Evolutionary conservation across 2,888 invertebrate genomes (phyloP).

Genomic region (Drosophila subsilvestris): DNA sequence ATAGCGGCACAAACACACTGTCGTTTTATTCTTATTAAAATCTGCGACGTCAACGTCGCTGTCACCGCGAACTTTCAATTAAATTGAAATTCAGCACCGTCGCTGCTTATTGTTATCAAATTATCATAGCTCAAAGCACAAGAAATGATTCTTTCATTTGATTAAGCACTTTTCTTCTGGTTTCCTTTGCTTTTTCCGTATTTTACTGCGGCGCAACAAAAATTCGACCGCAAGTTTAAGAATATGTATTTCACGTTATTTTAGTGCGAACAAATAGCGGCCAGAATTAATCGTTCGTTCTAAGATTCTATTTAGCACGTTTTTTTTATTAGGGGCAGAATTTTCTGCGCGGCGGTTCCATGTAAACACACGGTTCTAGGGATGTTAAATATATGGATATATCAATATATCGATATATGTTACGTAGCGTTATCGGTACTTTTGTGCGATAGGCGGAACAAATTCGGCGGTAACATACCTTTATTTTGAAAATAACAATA

Average conservation of each 20-base stretch:
- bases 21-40: conserved; percentile 29
- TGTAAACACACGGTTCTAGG: conserved; percentile 5
- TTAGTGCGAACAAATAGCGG: conserved; percentile 10
- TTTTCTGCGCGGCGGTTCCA: conserved; percentile 17
- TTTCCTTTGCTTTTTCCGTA: conserved; percentile 18
- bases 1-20: conserved; percentile 21
- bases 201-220: conserved; percentile 37
- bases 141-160: conserved; percentile 35
- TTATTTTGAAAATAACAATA: neutral
- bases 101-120: conserved; percentile 71
- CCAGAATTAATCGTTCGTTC: conserved; percentile 11
- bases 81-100: conserved; percentile 52
- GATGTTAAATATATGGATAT: no score
- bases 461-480: conserved; percentile 9
- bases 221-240: neutral
- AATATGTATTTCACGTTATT: neutral
- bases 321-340: conserved; percentile 39
- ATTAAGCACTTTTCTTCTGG: conserved; percentile 38
- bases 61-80: conserved; percentile 34
- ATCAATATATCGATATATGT: no score
- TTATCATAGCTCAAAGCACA: conserved; percentile 49
- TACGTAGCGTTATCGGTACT: no score
- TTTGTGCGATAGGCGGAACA: conserved; percentile 8
- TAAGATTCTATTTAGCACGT: conserved; percentile 54
- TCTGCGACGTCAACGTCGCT: conserved; percentile 27